phyloP scores from a whole-genome alignment of 2,113 vertebrate genomes.

The Crotalus viridis region DNA sequence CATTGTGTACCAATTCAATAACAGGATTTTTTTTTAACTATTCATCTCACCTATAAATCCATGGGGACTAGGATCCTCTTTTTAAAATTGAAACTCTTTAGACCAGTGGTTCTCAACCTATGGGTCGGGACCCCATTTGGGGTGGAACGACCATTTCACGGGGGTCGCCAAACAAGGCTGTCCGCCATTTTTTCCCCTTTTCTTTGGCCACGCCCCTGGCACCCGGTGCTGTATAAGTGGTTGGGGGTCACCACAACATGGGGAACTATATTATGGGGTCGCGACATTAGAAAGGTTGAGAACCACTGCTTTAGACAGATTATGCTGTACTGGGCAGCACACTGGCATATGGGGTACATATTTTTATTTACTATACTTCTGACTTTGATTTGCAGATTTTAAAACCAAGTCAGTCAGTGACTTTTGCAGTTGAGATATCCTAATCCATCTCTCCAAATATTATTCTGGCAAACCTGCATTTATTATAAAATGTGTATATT shows the following conservation, averaged over 20 bases:
- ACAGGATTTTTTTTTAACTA: not conserved
- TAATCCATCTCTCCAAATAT: not conserved
- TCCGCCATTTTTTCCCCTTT: no score
- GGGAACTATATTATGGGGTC: no score
- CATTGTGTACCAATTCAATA: not conserved
- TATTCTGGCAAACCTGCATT: not conserved
- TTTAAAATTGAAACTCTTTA: not conserved
- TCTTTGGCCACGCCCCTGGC: no score
- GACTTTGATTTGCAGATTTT: not conserved
- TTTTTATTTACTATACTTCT: not conserved
- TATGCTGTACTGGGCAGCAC: not conserved
- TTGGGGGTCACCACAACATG: no score
- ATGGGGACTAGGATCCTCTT: not conserved
- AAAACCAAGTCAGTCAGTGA: not conserved
- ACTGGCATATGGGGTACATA: not conserved
- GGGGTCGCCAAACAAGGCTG: no score
- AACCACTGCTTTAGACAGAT: not conserved
- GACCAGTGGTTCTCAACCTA: no score
- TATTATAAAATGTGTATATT: not conserved
- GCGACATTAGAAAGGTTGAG: no score
- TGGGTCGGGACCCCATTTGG: no score
- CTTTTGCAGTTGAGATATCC: not conserved
- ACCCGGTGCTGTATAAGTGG: no score
- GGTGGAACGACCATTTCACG: no score
- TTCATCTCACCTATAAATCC: not conserved